Evolutionary conservation across 1,140 invertebrate genomes (phyloP), one percentile per base, ranked within the genome.

Genomic region (Drosophila aff.): DNA sequence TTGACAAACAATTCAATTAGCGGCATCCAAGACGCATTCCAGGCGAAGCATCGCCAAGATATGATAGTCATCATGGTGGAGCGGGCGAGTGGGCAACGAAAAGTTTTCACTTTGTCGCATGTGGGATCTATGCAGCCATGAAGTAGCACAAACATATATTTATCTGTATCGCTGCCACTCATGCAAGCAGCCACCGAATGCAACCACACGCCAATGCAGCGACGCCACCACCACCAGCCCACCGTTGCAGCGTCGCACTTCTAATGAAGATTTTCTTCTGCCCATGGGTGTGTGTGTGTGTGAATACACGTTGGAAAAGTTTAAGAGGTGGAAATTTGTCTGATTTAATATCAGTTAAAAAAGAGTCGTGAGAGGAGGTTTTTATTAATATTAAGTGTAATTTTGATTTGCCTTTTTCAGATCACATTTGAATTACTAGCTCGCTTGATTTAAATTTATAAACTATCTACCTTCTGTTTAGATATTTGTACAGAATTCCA

Each of bases 91-190:
- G 43, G 43, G 33, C 43, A 67, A n/a, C 46, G 67, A 75, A 83
- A 73, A 82, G 84, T 89, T 87, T 87, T 87, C 85, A 90, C 84
- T 84, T 81, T 84, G 84, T 87, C 82, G 82, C 82, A 87, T 85
- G 82, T 75, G 79, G 72, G 71, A 65, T 76, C 76, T 76, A 76
- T 66, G 71, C 77, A 76, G 71, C 64, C 81, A 66, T 80, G 63
- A 87, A 86, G 80, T 87, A 76, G 83, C 84, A 84, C 84, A 87
- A 78, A 75, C 66, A 76, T 64, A 74, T 74, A 59, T 77, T 52
- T 74, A 52, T 68, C 28, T 69, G 61, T 69, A 71, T 79, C 49
- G 62, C 44, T 75, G 74, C 71, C 60, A 72, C 72, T 80, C 83
- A 87, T 89, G 84, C 84, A 90, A 84, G 59, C 67, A 79, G 60